Percentiles rank a stretch among this genome's conserved stretches.
Evolutionary conservation across 35 echinoderm and acorn worm species (phyloP).

Genomic region (Acanthaster planci): DNA sequence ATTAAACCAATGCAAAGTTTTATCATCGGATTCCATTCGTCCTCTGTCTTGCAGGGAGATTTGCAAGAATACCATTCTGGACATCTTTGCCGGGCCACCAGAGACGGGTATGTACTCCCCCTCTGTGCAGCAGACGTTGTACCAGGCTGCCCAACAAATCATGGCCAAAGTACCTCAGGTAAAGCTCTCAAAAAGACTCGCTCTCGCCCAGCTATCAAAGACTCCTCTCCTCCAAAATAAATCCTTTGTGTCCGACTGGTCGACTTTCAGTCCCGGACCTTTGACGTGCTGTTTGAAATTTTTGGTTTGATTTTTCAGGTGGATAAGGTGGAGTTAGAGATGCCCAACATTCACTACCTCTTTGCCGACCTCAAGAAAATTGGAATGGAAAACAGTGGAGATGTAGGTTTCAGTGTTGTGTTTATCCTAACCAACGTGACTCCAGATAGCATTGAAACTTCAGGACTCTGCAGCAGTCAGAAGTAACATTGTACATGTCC

Average conservation of each 20-base stretch:
- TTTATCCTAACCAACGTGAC: no score
- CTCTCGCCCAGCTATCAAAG: neutral
- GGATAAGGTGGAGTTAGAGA: constrained; percentile 49
- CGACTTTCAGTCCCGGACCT: neutral
- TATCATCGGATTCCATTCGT: no score
- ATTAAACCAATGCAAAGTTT: no score
- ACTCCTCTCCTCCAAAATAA: neutral
- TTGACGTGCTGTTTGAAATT: neutral
- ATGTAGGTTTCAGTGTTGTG: constrained; percentile 32
- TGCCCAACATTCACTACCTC: constrained; percentile 77
- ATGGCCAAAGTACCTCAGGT: constrained; percentile 67
- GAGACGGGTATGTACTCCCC: constrained; percentile 61
- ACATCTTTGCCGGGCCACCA: constrained; percentile 60
- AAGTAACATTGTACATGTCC: no score
- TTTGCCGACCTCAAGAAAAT: constrained; percentile 62
- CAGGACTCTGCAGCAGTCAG: no score
- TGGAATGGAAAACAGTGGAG: constrained; percentile 56
- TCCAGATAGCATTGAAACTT: no score
- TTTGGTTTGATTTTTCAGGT: constrained; percentile 28
- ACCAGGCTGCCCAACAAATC: constrained; percentile 42
- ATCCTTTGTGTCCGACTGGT: neutral
- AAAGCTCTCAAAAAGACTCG: neutral
- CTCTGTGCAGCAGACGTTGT: constrained; percentile 60
- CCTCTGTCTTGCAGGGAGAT: constrained; percentile 39
- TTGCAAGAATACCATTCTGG: constrained; percentile 50